Evolutionary conservation across 2,113 vertebrate genomes (phyloP).

Genomic region (Mesocricetus auratus): DNA sequence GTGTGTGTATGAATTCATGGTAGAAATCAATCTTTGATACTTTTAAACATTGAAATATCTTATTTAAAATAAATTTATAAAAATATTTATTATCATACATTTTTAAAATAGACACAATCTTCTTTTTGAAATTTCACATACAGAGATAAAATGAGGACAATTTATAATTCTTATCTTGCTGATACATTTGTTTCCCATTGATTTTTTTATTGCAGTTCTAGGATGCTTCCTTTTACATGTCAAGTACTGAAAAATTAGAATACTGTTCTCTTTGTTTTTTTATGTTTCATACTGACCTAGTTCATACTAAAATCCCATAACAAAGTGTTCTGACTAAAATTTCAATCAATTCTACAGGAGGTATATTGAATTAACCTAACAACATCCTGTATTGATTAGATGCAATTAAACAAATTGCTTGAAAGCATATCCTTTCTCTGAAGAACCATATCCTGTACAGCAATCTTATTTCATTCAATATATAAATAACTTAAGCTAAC

Average conservation of each 20-base stretch:
- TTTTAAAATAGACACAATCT: neutral
- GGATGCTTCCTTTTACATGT: neutral
- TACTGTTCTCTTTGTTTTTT: neutral
- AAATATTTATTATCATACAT: neutral
- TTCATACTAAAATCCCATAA: constrained; percentile 39
- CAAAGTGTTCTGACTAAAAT: constrained; percentile 13
- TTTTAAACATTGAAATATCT: neutral
- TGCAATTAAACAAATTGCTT: constrained; percentile 67
- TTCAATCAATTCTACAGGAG: constrained; percentile 63
- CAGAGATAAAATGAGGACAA: neutral
- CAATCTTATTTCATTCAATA: constrained; percentile 23
- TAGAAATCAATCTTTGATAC: neutral
- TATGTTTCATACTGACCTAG: neutral
- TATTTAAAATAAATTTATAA: neutral
- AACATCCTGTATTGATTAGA: constrained; percentile 67
- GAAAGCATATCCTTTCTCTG: constrained; percentile 50
- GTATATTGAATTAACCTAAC: constrained; percentile 61
- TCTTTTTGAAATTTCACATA: neutral
- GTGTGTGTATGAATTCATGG: neutral
- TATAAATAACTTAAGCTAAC: constrained; percentile 65
- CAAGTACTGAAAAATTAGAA: constrained; percentile 36
- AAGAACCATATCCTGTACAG: constrained; percentile 52
- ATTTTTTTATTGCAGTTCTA: neutral
- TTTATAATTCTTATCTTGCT: neutral
- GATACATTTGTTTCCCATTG: neutral